Conservation (phyloP, 2,113 vertebrate species). For the Butorides virescens region DNA sequence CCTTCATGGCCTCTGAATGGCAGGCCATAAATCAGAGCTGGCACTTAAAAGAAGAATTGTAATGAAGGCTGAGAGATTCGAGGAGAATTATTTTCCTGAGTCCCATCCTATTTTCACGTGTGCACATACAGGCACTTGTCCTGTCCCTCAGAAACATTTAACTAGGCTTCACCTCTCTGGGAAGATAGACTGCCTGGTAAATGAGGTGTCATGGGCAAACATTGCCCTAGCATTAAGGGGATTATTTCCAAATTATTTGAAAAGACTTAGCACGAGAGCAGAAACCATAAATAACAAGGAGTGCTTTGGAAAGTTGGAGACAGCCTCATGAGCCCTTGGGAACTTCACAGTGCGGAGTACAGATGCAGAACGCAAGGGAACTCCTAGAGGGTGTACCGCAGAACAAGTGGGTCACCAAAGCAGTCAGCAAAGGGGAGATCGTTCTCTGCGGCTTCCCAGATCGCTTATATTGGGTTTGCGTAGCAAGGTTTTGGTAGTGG, state of each 20-base stretch:
- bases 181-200: not conserved
- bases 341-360: not conserved
- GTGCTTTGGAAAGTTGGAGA: not conserved
- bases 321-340: not conserved
- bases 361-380: not conserved
- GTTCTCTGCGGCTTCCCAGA: not conserved
- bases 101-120: not conserved
- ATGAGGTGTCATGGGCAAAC: not conserved
- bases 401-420: not conserved
- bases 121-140: not conserved
- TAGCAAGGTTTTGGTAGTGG: no score
- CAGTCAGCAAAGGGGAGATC: not conserved
- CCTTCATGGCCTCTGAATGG: slow-evolving; percentile 6
- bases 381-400: not conserved
- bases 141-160: not conserved
- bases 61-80: slow-evolving; percentile 77
- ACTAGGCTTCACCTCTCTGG: not conserved
- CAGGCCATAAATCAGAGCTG: slow-evolving; percentile 50
- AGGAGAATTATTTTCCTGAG: slow-evolving; percentile 67
- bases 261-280: not conserved
- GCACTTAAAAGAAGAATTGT: slow-evolving; percentile 53
- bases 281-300: not conserved
- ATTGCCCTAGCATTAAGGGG: not conserved
- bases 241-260: not conserved
- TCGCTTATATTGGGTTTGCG: not conserved